Evolutionary conservation across 2,113 vertebrate genomes (phyloP).

Genomic region (Alaudala cheleensis): DNA sequence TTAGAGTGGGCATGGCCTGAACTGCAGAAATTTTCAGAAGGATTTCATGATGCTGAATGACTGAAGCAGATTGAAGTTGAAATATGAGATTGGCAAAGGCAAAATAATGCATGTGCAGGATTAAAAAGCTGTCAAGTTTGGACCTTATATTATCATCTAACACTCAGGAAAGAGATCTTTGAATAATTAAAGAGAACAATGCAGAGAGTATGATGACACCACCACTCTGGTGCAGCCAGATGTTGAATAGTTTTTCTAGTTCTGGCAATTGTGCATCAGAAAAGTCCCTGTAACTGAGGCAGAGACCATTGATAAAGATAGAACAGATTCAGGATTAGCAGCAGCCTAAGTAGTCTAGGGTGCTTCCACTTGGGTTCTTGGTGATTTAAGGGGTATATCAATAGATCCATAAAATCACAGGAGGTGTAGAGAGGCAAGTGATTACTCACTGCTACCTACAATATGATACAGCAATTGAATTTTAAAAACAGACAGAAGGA

Average conservation of each 20-base stretch:
- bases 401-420: neutral
- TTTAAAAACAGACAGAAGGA: slow-evolving; percentile 44
- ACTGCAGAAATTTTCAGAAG: neutral
- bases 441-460: neutral
- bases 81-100: neutral
- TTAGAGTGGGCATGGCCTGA: neutral
- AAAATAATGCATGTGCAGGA: neutral
- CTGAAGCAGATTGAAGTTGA: neutral
- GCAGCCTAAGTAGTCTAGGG: neutral
- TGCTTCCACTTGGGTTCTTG: neutral
- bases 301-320: neutral
- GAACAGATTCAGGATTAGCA: neutral
- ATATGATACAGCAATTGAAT: neutral
- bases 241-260: neutral
- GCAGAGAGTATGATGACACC: neutral
- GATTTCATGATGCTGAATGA: neutral
- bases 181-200: neutral
- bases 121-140: neutral
- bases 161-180: neutral
- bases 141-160: neutral
- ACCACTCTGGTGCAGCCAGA: neutral
- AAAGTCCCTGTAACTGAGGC: neutral
- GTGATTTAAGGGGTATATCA: neutral
- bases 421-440: slow-evolving; percentile 2
- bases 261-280: neutral